phyloP scores from a whole-genome alignment of 2,113 vertebrate genomes.

The Sciurus niger region DNA sequence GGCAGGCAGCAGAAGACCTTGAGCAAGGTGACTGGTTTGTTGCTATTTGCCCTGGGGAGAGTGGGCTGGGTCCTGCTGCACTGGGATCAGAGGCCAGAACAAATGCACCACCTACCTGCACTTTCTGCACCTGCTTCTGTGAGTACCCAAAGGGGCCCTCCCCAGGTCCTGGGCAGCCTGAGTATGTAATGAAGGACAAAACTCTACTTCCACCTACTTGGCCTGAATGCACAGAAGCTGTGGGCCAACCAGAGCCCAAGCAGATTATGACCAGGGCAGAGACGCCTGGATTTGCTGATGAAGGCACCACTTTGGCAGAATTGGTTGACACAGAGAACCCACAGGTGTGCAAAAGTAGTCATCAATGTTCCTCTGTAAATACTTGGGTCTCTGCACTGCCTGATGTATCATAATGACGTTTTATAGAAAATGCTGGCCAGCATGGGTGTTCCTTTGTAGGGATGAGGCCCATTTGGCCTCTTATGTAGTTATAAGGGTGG shows the following conservation, averaged over 20 bases:
- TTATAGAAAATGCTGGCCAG: not conserved
- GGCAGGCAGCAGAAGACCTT: not conserved
- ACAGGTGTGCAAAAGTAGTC: not conserved
- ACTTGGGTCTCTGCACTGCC: not conserved
- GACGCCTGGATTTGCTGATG: not conserved
- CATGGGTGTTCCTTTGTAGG: not conserved
- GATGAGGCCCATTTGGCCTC: not conserved
- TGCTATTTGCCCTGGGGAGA: constrained; percentile 59
- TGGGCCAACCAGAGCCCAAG: not conserved
- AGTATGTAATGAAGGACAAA: not conserved
- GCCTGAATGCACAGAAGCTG: not conserved
- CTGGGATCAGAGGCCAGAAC: not conserved
- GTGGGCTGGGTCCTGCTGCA: not conserved
- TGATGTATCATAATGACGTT: not conserved
- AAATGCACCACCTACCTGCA: not conserved
- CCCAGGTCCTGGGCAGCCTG: not conserved
- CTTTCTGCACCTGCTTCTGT: constrained; percentile 5
- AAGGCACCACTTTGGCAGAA: not conserved
- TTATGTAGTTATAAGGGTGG: not conserved
- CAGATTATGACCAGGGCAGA: not conserved
- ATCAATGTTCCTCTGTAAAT: not conserved
- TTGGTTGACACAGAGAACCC: not conserved
- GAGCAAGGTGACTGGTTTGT: constrained; percentile 33
- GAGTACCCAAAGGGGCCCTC: not conserved
- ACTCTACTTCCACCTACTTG: not conserved